A percentile compares a stretch with the other conserved stretches of the same genome.
Conservation (phyloP, 2,797 vertebrate genomes). For the Caiman crocodilus region DNA sequence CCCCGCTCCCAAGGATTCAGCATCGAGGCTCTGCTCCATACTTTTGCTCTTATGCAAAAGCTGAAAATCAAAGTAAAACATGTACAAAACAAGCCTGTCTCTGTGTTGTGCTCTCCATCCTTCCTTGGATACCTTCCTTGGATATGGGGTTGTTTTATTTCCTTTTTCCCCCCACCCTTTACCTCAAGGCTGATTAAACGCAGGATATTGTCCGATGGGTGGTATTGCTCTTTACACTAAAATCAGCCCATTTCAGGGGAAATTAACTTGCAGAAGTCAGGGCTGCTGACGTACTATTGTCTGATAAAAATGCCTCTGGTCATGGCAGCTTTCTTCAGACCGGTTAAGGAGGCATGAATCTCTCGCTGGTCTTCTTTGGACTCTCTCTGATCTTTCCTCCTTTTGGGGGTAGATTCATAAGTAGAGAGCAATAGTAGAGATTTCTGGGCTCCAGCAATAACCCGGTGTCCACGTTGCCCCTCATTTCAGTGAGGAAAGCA, state of each 20-base stretch:
- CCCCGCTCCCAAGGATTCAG: not conserved
- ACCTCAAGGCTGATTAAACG: constrained; percentile 33
- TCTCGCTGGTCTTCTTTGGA: not conserved
- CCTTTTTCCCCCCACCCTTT: not conserved
- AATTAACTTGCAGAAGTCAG: constrained; percentile 15
- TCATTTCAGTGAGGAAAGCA: too few species aligned
- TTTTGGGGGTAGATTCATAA: not conserved
- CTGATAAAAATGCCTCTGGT: constrained; percentile 23
- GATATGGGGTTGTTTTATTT: not conserved
- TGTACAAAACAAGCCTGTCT: constrained; percentile 30
- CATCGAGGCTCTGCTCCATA: not conserved
- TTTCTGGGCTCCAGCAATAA: not conserved
- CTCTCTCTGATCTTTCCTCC: constrained; percentile 5
- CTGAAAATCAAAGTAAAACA: constrained; percentile 51
- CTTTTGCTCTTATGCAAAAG: constrained; percentile 28
- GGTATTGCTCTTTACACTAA: constrained; percentile 18
- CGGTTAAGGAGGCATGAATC: not conserved
- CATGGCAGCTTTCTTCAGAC: not conserved
- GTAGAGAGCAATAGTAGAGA: not conserved
- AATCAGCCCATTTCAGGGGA: constrained; percentile 22
- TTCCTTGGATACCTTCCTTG: not conserved
- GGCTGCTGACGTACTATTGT: not conserved
- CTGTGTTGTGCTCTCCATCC: constrained; percentile 2
- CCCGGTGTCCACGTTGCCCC: not conserved
- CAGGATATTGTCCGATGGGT: constrained; percentile 13